phyloP scores from a whole-genome alignment of 1,140 invertebrate genomes.

The Anastrepha obliqua region DNA sequence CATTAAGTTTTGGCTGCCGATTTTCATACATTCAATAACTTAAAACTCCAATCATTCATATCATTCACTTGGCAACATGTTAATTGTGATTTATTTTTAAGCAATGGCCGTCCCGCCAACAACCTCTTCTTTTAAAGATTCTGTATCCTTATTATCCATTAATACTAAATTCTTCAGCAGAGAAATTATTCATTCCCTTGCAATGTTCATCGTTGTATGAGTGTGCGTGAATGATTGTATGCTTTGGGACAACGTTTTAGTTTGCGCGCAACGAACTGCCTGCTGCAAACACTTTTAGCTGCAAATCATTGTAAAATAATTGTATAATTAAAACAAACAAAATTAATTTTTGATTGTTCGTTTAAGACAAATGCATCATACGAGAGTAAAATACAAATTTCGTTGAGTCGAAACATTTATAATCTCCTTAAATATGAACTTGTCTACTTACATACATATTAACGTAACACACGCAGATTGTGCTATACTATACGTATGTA shows the following conservation, averaged over 20 bases:
- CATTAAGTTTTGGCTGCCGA: constrained; percentile 1
- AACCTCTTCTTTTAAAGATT: not conserved
- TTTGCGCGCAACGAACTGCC: not conserved
- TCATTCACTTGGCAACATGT: not conserved
- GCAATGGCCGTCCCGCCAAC: not conserved
- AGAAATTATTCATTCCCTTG: not conserved
- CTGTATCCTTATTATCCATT: constrained; percentile 38
- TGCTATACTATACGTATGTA: not conserved
- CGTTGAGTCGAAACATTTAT: constrained; percentile 19
- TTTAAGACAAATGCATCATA: not conserved
- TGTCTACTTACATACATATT: not conserved
- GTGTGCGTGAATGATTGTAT: not conserved
- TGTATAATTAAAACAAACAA: not conserved
- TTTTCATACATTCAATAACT: constrained; percentile 13
- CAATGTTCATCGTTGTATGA: no score
- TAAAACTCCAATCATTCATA: not conserved
- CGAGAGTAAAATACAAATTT: not conserved
- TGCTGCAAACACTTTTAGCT: constrained; percentile 42
- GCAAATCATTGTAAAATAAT: constrained; percentile 39
- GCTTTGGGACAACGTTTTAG: not conserved
- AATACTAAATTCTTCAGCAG: not conserved
- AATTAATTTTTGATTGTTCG: constrained; percentile 15
- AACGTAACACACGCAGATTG: not conserved
- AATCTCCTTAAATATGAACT: constrained; percentile 10
- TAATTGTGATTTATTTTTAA: constrained; percentile 45